Evolutionary conservation across 2,888 invertebrate genomes (phyloP).

Genomic region (Zonitis immaculata): DNA sequence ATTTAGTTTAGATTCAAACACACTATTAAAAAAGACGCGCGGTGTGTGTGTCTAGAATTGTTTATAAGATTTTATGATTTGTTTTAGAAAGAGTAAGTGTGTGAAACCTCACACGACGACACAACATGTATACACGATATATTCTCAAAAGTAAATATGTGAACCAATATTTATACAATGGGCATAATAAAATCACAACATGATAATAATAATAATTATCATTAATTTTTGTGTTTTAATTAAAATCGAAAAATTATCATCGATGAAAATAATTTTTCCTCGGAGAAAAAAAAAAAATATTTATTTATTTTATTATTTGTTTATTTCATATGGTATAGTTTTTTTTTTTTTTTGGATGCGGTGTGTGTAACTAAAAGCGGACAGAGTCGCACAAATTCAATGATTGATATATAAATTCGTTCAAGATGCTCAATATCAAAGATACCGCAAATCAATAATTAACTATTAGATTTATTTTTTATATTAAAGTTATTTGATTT

Average conservation of each 20-base stretch:
- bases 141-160: conserved; percentile 36
- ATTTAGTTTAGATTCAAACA: conserved; percentile 34
- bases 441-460: conserved; percentile 23
- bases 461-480: conserved; percentile 34
- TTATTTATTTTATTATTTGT: not conserved
- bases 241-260: too few species aligned
- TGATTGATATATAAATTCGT: not conserved
- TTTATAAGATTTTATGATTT: conserved; percentile 48
- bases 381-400: not conserved
- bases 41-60: conserved; percentile 39
- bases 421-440: conserved; percentile 14
- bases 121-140: conserved; percentile 31
- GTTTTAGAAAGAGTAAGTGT: conserved; percentile 47
- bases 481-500: conserved; percentile 29
- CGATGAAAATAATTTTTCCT: too few species aligned
- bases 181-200: conserved; percentile 38
- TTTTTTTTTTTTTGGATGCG: too few species aligned
- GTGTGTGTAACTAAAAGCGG: not conserved
- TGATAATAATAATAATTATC: not conserved
- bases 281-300: too few species aligned
- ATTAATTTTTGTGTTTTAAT: too few species aligned
- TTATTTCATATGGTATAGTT: not conserved
- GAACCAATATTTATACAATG: conserved; percentile 39
- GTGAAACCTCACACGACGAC: conserved; percentile 49
- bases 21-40: conserved; percentile 37